phyloP scores from a whole-genome alignment of 2,113 vertebrate species.

The Xyrauchen texanus region DNA sequence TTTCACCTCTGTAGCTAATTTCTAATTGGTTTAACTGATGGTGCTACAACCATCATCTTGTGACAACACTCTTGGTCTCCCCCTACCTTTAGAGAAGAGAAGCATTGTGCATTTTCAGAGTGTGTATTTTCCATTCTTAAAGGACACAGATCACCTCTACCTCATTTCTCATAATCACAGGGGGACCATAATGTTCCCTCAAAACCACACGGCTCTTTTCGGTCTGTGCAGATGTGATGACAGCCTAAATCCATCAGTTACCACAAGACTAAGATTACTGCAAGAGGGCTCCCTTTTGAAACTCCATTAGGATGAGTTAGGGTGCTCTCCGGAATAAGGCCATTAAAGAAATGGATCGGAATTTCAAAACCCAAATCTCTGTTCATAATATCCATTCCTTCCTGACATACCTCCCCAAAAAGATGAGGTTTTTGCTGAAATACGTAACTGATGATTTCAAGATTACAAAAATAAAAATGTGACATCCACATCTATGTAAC shows the following conservation, averaged over 20 bases:
- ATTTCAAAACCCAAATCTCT: not conserved
- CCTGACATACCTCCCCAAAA: no score
- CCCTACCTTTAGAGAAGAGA: no score
- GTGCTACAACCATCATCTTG: no score
- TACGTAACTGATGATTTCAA: no score
- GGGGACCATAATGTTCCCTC: slow-evolving; percentile 37
- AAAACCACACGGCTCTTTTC: slow-evolving; percentile 33
- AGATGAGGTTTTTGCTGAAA: no score
- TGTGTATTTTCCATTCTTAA: not conserved
- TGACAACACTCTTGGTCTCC: no score
- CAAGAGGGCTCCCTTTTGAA: slow-evolving; percentile 23
- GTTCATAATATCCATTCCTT: not conserved
- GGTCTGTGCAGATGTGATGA: slow-evolving; percentile 31
- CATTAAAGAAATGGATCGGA: slow-evolving; percentile 31
- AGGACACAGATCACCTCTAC: slow-evolving; percentile 23
- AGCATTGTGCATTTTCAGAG: not conserved
- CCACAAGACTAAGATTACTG: slow-evolving; percentile 28
- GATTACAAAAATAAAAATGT: no score
- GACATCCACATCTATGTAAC: no score
- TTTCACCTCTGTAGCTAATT: no score
- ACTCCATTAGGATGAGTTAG: slow-evolving; percentile 36
- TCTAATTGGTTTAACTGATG: no score
- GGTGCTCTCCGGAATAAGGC: not conserved
- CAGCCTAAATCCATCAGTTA: slow-evolving; percentile 33
- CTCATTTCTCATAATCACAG: slow-evolving; percentile 39